These are phyloP conservation scores for Olivierus martensii DNA, from an alignment of 1,140 invertebrate species.

Conservation along the genomic window DNA sequence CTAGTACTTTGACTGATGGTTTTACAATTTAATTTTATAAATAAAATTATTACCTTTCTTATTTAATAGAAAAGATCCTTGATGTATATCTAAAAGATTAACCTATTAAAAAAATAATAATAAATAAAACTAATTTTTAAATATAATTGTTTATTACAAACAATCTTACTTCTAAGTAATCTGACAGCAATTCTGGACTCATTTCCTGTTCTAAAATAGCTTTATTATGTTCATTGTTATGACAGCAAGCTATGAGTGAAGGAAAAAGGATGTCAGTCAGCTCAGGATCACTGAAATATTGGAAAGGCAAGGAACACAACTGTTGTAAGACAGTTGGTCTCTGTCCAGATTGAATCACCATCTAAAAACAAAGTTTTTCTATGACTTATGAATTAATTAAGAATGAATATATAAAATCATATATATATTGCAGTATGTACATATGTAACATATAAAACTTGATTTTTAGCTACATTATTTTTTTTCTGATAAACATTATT, in stretches of 20 bases:
- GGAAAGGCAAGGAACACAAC: conserved; percentile 73
- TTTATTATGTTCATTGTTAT: conserved; percentile 49
- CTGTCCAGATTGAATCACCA: conserved; percentile 53
- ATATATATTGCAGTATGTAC: no score
- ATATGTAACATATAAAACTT: no score
- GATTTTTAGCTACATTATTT: no score
- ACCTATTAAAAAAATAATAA: not conserved
- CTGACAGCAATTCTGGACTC: conserved; percentile 45
- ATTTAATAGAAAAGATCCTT: not conserved
- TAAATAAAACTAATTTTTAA: not conserved
- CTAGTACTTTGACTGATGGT: not conserved
- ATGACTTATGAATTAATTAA: no score
- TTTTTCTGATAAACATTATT: no score
- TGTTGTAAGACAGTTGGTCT: conserved; percentile 75
- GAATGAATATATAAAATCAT: no score
- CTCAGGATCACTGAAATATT: conserved; percentile 65
- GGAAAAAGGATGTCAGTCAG: conserved; percentile 69
- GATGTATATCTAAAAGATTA: not conserved
- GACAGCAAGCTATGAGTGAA: conserved; percentile 65
- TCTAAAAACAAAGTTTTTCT: no score
- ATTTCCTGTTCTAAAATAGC: conserved; percentile 62
- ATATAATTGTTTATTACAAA: not conserved
- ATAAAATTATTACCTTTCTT: not conserved
- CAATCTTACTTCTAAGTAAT: conserved; percentile 32
- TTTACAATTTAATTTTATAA: not conserved